Conservation (phyloP, 1,140 invertebrate species). For the Nephila pilipes region DNA sequence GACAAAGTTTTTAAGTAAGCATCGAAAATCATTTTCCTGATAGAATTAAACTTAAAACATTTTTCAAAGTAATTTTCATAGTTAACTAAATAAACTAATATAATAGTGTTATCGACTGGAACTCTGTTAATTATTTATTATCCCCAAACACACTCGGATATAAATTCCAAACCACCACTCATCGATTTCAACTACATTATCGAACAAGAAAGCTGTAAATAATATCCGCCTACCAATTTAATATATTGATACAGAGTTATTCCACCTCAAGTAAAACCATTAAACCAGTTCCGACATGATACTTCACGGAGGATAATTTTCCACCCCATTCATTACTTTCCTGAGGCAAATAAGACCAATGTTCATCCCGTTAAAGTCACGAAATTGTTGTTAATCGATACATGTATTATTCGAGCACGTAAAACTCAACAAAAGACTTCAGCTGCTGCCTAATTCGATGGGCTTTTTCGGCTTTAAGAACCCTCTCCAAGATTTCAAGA, state of each 20-base stretch:
- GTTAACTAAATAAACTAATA: no score
- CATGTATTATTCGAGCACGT: neutral
- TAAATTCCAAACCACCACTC: no score
- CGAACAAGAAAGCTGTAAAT: neutral
- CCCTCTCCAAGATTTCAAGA: neutral
- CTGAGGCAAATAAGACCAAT: neutral
- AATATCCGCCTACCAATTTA: neutral
- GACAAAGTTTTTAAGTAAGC: no score
- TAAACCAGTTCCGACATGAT: neutral
- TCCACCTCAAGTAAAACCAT: neutral
- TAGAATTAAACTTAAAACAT: no score
- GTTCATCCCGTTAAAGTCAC: neutral
- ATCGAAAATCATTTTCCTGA: no score
- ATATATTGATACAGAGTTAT: neutral
- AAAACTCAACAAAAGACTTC: neutral
- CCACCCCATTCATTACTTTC: neutral
- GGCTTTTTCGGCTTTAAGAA: slow-evolving; percentile 2
- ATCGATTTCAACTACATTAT: no score
- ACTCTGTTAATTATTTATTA: no score
- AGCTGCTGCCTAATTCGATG: neutral
- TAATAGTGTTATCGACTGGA: no score
- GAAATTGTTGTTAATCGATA: slow-evolving; percentile 3
- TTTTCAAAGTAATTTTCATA: no score
- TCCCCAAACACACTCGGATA: no score
- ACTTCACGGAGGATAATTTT: neutral